A percentile compares a stretch with the other conserved stretches of the same genome.
Evolutionary conservation across 2,797 vertebrate genomes (phyloP).

Genomic region (Scolopax rusticola): DNA sequence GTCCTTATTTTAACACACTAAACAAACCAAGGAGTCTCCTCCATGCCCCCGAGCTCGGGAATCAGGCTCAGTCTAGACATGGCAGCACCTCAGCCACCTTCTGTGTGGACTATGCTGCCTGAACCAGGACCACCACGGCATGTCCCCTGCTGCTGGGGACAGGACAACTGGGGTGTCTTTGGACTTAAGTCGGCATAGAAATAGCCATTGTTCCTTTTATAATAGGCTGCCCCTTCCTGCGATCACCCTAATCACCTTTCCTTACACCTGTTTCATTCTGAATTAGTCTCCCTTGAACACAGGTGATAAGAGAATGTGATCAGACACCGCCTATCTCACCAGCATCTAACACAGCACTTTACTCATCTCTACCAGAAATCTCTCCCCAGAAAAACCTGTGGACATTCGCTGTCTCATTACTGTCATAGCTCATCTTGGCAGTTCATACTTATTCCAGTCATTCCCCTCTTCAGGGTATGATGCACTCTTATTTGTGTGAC

Average conservation of each 20-base stretch:
- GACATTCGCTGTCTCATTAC: background rate
- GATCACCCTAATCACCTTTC: background rate
- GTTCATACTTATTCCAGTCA: background rate
- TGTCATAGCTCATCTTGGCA: background rate
- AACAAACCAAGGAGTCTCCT: background rate
- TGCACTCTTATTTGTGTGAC: background rate
- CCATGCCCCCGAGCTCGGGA: accelerated
- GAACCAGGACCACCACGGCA: accelerated
- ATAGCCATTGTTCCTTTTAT: background rate
- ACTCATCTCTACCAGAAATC: background rate
- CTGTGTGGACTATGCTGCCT: background rate
- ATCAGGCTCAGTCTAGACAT: background rate
- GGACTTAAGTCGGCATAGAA: background rate
- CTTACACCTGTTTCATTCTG: background rate
- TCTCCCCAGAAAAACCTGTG: background rate
- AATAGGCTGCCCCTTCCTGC: background rate
- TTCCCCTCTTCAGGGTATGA: background rate
- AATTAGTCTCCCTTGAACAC: background rate
- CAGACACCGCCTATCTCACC: accelerated
- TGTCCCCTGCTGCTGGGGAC: background rate
- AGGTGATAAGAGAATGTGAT: background rate
- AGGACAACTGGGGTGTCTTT: background rate
- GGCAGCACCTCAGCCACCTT: background rate
- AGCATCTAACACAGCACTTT: background rate
- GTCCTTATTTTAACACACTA: background rate